phyloP scores from a whole-genome alignment of 2,888 invertebrate genomes.

The Agrotis clavis region DNA sequence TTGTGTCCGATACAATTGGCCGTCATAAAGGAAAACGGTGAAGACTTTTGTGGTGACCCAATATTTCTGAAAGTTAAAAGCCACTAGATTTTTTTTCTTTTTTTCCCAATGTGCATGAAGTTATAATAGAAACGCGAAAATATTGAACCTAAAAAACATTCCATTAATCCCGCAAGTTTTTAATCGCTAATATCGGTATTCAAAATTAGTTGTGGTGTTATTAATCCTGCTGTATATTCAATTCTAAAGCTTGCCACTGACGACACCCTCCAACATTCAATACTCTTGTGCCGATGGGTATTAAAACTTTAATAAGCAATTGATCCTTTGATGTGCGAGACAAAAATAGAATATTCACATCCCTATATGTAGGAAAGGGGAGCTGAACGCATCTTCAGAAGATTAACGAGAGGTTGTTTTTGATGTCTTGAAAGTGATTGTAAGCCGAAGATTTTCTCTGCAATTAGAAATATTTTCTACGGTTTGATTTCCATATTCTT shows the following conservation, averaged over 20 bases:
- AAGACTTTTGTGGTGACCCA: neutral
- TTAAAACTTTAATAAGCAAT: slow-evolving; percentile 41
- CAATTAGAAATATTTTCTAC: neutral
- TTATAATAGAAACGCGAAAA: neutral
- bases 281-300: slow-evolving; percentile 18
- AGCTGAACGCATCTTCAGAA: neutral
- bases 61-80: neutral
- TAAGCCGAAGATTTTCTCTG: neutral
- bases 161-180: neutral
- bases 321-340: slow-evolving; percentile 32
- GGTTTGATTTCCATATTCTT: neutral
- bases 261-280: slow-evolving; percentile 1
- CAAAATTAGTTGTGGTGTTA: neutral
- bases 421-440: neutral
- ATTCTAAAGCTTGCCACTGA: neutral
- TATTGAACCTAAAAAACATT: neutral
- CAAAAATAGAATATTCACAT: slow-evolving; percentile 37
- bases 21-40: no score
- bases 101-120: neutral
- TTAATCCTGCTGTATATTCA: slow-evolving; percentile 4
- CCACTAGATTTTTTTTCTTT: neutral
- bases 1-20: no score
- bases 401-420: neutral
- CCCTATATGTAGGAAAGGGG: slow-evolving; percentile 18
- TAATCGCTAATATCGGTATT: neutral